phyloP scores from a whole-genome alignment of 2,797 vertebrate genomes.

The Enteromius trimaculatus region DNA sequence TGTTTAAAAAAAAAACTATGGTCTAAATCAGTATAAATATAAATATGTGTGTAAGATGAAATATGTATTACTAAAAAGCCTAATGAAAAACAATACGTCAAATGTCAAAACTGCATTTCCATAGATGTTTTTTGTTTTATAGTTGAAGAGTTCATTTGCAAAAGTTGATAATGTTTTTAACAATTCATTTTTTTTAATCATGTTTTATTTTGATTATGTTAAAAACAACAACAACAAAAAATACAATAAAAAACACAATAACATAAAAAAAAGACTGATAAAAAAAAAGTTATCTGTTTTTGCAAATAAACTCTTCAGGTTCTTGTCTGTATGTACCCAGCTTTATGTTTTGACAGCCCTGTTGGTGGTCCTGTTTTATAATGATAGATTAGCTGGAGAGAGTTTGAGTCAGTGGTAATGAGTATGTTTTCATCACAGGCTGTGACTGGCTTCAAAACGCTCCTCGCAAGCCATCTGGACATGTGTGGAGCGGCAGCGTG shows the following conservation, averaged over 20 bases:
- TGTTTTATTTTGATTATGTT: too few species aligned
- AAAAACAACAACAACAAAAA: too few species aligned
- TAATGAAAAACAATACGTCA: background rate
- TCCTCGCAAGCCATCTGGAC: conserved; percentile 77
- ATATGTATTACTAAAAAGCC: background rate
- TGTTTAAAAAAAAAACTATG: background rate
- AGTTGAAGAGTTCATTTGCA: too few species aligned
- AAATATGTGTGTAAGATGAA: background rate
- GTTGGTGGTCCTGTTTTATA: conserved; percentile 70
- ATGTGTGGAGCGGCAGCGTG: conserved; percentile 74
- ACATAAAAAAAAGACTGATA: too few species aligned
- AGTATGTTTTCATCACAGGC: conserved; percentile 81
- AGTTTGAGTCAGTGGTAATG: conserved; percentile 70
- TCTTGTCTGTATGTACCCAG: background rate
- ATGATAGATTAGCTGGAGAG: conserved; percentile 76
- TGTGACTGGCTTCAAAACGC: conserved; percentile 79
- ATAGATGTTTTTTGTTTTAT: background rate
- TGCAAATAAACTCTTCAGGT: too few species aligned
- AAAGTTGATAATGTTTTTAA: too few species aligned
- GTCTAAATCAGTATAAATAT: background rate
- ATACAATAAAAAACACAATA: too few species aligned
- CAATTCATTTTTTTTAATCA: too few species aligned
- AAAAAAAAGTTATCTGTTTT: too few species aligned
- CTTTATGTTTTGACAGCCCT: conserved; percentile 65
- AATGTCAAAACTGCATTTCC: background rate